A percentile compares a stretch with the other conserved stretches of the same genome.
Conservation (phyloP, 2,113 vertebrate genomes). For the Anolis carolinensis region DNA sequence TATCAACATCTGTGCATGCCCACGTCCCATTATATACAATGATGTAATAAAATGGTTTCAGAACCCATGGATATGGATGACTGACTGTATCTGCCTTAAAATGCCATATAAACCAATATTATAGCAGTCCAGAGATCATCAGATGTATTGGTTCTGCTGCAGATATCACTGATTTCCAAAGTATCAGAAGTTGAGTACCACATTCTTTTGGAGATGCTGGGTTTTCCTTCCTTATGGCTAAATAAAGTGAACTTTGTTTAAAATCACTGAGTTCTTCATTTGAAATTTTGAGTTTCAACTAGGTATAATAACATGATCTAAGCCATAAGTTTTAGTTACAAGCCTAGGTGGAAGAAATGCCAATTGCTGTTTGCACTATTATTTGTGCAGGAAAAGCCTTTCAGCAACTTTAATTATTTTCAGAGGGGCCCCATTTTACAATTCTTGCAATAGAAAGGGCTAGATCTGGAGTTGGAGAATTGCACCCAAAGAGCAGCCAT, state of each 20-base stretch:
- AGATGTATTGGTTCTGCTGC: background rate
- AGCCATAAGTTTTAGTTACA: slow-evolving; percentile 60
- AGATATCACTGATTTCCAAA: slow-evolving; percentile 18
- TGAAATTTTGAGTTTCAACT: slow-evolving; percentile 56
- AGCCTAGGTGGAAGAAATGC: slow-evolving; percentile 36
- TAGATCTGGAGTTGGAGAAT: slow-evolving; percentile 26
- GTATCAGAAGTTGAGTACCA: background rate
- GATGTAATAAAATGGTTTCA: too few relatives aligned
- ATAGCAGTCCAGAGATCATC: background rate
- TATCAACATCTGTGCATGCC: too few relatives aligned
- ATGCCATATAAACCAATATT: background rate
- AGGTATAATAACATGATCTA: slow-evolving; percentile 64
- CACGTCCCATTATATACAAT: too few relatives aligned
- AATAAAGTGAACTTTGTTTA: slow-evolving; percentile 46
- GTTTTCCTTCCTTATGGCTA: background rate
- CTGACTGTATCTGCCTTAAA: background rate
- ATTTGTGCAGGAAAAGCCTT: slow-evolving; percentile 65
- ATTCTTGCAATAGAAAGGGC: slow-evolving; percentile 59
- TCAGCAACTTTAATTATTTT: slow-evolving; percentile 71
- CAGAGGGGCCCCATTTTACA: slow-evolving; percentile 57
- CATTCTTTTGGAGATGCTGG: slow-evolving; percentile 25
- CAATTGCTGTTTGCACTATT: slow-evolving; percentile 64
- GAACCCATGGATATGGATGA: too few relatives aligned
- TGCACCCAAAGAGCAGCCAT: slow-evolving; percentile 51
- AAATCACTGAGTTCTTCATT: slow-evolving; percentile 58